Base-by-base conservation (phyloP, 2,888 invertebrate species). In the Aspidapion aeneum region DNA sequence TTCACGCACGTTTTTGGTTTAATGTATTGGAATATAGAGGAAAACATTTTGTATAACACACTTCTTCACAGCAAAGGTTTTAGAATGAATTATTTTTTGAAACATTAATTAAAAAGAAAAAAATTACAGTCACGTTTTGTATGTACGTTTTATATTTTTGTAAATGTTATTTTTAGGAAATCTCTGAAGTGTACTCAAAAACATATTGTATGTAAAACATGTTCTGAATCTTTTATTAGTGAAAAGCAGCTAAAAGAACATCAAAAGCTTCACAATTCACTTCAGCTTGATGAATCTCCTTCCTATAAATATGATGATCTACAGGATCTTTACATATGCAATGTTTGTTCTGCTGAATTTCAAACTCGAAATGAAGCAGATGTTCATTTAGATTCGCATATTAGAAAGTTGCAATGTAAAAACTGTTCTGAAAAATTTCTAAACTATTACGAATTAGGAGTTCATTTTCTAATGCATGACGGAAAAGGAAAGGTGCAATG, bases 401-500 rank as follows among this genome's bases (percentile, higher is more conserved):
- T 70, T 3, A 17, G 7, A n/a, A 19, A 52, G 17, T 52, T 52
- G 18, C 17, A 17, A 0, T 67, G 67, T 35, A 2, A 2, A 1
- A 54, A 56, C 17, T 67, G 67, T 54, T 22, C 62, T 5, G 55
- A 59, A 21, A 49, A 12, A 16, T 66, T 66, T 55, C 58, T 56
- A 17, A 63, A 19, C 18, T 22, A 59, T 16, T 60, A 55, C 20
- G 67, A 65, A 51, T 75, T 74, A 62, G 73, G 74, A 7, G 69
- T 71, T 9, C 79, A 79, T 66, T 63, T 61, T 63, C 71, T 71
- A 48, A 73, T 68, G 7, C 79, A 79, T 62, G 71, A 69, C 18
- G 69, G 72, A 9, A 72, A 74, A 17, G 72, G 74, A 21, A 66
- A 73, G 21, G 75, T 75, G 62, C 68, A 69, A 0, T 79, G 79